Evolutionary conservation across 2,797 vertebrate genomes (phyloP), one percentile per base, ranked within the genome.

Genomic region (Helarctos malayanus): DNA sequence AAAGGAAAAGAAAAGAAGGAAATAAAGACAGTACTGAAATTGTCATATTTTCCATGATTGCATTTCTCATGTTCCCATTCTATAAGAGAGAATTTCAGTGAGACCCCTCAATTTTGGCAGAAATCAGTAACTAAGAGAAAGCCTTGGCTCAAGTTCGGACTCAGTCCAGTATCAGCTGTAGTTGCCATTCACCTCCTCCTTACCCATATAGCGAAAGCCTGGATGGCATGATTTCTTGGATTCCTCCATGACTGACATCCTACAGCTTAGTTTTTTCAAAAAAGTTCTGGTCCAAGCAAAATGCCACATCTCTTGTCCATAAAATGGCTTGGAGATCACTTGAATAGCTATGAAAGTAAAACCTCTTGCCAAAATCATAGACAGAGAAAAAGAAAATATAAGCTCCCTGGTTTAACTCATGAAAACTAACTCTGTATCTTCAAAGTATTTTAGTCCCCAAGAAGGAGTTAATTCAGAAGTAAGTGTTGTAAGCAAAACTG

Each of bases 251-350:
- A 7, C 19, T 73, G 6, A 90, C 32, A 93, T 75, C 27, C 41
- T 82, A 56, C 10, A 65, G 11, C 38, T 92, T 69, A 57, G 29
- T 80, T 92, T 35, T 91, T 94, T 89, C 4, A 0, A 25, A 61
- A 59, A 85, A 47, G 8, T 78, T 90, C 68, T 84, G 57, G 8
- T 13, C 15, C 68, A 69, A 95, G 49, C 10, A 95, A 96, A 87
- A 92, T 47, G 57, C 32, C 45, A 29, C 5, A 12, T 75, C 81
- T 65, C 80, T 86, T 95, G 73, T 89, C 52, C 47, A 82, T 29
- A 45, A 92, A 85, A 73, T 61, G 32, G 15, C 18, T 91, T 54
- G 38, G 41, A 57, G 93, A 94, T 95, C 57, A 76, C 38, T 82
- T 63, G 35, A 93, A 11, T 47, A n/a, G 1, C 35, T 78, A 38